Base-by-base conservation (phyloP, 1,140 invertebrate species). In the Penaeus indicus region DNA sequence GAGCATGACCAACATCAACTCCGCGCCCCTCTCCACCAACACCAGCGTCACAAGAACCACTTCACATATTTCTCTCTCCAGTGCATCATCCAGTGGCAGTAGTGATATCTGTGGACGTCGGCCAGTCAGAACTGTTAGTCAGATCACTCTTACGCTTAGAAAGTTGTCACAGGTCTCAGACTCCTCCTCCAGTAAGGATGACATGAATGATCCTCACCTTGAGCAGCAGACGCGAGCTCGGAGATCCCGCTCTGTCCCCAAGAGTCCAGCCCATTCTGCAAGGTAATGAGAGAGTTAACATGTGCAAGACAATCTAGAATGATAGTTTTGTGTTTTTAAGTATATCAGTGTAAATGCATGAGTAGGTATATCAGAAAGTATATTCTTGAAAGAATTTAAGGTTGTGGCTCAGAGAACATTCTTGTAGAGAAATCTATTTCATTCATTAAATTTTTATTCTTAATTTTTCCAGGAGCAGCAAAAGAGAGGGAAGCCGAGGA, bases 101-200 rank as follows among this genome's bases (percentile, higher is more conserved):
- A 89, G 87, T 38, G 82, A 85, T 42, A 67, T 67, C 16, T 84
- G 77, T 19, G 84, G 87, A 25, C 64, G 84, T 75, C 60, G 75
- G 62, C 90, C 90, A 10, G 86, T 90, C 38, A 84, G 89, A 47
- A 91, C 90, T 42, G 89, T 91, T 67, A 91, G 90, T 83, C 90
- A 91, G 63, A 86, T 91, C 47, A 91, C 90, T 32, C 86, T 91
- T 32, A 91, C 90, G 3, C 72, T 91, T 27, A 88, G 85, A 75
- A 91, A 91, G 67, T 54, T 90, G 25, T 88, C 89, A 67, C 84
- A 88, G 13, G 79, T 86, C 27, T 91, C 90, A 25, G 89, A 89
- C 84, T 90, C 90, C 32, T 91, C 90, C 79, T 90, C 89, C 60
- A 90, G 88, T 80, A 90, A 85, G 63, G 85, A 87, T 72, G 85